Evolutionary conservation across 2,113 vertebrate genomes (phyloP), one percentile per base, ranked within the genome.

Genomic region (Plotosus lineatus): DNA sequence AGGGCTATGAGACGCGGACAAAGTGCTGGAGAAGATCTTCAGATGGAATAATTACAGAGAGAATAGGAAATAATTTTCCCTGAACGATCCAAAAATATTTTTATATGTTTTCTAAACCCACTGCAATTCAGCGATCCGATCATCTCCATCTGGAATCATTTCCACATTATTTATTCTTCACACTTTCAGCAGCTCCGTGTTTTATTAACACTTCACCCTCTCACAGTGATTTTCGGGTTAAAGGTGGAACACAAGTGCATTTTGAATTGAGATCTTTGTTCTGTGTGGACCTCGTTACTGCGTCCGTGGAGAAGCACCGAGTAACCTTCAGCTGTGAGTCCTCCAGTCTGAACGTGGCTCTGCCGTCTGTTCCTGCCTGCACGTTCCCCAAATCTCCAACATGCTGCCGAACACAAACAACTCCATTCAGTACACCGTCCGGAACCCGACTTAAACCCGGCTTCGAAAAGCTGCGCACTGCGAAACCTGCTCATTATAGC

Each of bases 311-410:
- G 28, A 15, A 19, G 23, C 15, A 55, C 19, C 28, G 3, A 28
- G 46, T 86, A 84, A 97, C 96, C 94, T 97, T 96, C 12, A 97
- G 86, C 63, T 89, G 91, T 2, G 82, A 31, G 78, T 96, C 94
- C 85, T 97, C 94, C 3, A 96, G 85, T 72, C 95, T 91, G 82
- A 98, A 97, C 1, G 86, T 83, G 0, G 96, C 95, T 82, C 92
- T 91, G 72, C 96, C 95, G 0, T 93, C 88, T 0, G 87, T 53
- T 17, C 89, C 90, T 0, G 95, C 95, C 0, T 88, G 53, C 17
- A 98, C 84, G n/a, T 98, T 98, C 5, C 97, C 96, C 82, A 98
- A 90, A 88, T 98, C 96, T 2, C 96, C 96, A 0, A 85, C 93
- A 44, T 98, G 97, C 97, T 98, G 83, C 0, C 75, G 75, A 7